Conservation (phyloP, 2,113 vertebrate species). For the Panthera leo region DNA sequence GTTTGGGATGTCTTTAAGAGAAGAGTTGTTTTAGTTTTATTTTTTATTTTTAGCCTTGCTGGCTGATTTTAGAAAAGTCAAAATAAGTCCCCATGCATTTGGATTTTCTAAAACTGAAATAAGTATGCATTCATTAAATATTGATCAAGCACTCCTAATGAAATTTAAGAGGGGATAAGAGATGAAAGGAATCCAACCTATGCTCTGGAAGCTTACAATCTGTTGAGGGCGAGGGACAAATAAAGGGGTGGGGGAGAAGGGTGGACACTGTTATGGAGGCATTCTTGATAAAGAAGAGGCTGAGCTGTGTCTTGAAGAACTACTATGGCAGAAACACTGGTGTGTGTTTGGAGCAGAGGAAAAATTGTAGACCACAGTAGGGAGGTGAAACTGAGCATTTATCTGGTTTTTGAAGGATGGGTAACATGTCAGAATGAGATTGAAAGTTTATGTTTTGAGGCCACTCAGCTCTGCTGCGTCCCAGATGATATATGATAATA, state of each 20-base stretch:
- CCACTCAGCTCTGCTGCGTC: not conserved
- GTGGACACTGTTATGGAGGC: not conserved
- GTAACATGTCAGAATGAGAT: not conserved
- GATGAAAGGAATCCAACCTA: not conserved
- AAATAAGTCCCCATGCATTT: constrained; percentile 16
- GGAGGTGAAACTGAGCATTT: not conserved
- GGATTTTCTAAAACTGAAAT: constrained; percentile 20
- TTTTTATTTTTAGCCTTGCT: constrained; percentile 54
- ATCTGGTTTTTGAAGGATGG: not conserved
- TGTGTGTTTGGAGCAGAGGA: not conserved
- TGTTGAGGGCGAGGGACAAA: not conserved
- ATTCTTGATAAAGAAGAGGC: not conserved
- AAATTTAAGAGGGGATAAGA: not conserved
- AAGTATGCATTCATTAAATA: not conserved
- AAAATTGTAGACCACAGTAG: accelerated
- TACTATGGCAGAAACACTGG: too few species aligned
- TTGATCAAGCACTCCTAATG: not conserved
- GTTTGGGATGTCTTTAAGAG: constrained; percentile 9
- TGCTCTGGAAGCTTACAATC: not conserved
- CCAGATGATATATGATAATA: not conserved
- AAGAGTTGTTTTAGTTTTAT: constrained; percentile 43
- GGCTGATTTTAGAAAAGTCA: constrained; percentile 40
- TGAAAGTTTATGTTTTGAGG: not conserved
- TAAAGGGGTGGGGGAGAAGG: too few species aligned
- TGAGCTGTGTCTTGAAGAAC: not conserved